Conservation (phyloP, 2,113 vertebrate species). For the Paradoxurus hermaphroditus region DNA sequence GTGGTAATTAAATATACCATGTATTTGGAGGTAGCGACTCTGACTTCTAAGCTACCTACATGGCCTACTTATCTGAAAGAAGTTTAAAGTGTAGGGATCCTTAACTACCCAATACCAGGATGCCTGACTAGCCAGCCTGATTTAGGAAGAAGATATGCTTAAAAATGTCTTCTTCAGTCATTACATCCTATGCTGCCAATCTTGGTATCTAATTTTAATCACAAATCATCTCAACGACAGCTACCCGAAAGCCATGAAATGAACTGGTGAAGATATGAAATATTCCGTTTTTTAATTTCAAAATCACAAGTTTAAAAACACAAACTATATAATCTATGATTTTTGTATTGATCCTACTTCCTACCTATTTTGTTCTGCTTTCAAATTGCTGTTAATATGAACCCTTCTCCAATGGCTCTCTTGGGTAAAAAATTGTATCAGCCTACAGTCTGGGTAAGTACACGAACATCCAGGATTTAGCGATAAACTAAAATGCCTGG, state of each 20-base stretch:
- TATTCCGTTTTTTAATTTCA: constrained; percentile 49
- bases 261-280: not conserved
- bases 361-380: constrained; percentile 68
- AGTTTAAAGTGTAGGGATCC: not conserved
- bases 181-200: not conserved
- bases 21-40: not conserved
- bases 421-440: constrained; percentile 19
- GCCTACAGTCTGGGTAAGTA: not conserved
- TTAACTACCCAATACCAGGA: not conserved
- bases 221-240: not conserved
- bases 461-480: not conserved
- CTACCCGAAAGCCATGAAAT: not conserved
- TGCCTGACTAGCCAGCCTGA: not conserved
- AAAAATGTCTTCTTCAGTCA: not conserved
- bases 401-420: not conserved
- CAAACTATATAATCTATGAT: constrained; percentile 32
- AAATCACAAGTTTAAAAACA: constrained; percentile 50
- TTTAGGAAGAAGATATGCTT: not conserved
- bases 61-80: not conserved
- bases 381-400: constrained; percentile 25
- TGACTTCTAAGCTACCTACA: constrained; percentile 1
- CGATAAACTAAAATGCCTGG: not conserved
- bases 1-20: not conserved
- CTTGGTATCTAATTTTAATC: not conserved
- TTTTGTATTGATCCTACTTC: constrained; percentile 40